Evolutionary conservation across 2,113 vertebrate species (phyloP).

Genomic region (Microtus richardsoni): DNA sequence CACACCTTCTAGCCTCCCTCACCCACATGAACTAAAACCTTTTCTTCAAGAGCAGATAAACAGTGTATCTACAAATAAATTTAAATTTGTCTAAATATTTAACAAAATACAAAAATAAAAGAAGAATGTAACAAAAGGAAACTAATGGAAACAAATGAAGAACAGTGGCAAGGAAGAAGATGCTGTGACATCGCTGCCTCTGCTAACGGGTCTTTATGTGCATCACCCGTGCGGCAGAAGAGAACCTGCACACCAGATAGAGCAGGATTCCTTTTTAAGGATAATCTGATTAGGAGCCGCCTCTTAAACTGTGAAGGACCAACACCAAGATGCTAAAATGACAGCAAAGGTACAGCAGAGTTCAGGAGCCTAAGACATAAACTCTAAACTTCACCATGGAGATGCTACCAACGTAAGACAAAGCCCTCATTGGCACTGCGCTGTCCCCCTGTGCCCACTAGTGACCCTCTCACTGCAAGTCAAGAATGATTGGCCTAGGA

Average conservation of each 20-base stretch:
- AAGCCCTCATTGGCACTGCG: neutral
- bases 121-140: neutral
- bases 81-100: constrained; percentile 48
- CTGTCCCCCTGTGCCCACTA: neutral
- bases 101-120: constrained; percentile 12
- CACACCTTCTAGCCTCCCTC: too few relatives aligned
- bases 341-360: neutral
- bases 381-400: neutral
- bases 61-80: neutral
- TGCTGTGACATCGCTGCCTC: neutral
- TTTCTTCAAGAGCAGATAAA: neutral
- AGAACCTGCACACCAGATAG: neutral
- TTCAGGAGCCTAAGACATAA: neutral
- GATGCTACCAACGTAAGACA: neutral
- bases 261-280: neutral
- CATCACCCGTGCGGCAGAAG: neutral
- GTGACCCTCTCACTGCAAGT: neutral
- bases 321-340: constrained; percentile 19
- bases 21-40: neutral
- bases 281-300: neutral
- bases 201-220: neutral
- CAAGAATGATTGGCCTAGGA: neutral
- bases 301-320: constrained; percentile 14
- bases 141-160: neutral
- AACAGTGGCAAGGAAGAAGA: neutral